A percentile compares a stretch with the other conserved stretches of the same genome.
Conservation (phyloP, 2,888 invertebrate genomes). For the Saturnia japonica region DNA sequence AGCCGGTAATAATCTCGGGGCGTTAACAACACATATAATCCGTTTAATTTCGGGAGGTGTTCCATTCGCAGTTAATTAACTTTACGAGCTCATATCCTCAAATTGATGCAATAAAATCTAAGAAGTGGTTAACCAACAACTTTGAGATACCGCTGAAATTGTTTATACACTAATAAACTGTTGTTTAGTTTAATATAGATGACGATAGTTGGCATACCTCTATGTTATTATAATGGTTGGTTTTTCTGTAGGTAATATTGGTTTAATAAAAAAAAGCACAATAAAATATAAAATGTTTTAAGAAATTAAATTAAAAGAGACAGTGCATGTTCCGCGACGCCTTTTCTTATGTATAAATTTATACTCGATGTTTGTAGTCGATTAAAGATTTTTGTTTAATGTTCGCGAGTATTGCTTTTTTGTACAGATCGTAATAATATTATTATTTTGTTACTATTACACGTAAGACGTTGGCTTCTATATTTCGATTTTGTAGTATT, state of each 20-base stretch:
- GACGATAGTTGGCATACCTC: too few relatives aligned
- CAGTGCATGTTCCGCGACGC: too few relatives aligned
- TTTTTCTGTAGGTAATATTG: too few relatives aligned
- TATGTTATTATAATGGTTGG: too few relatives aligned
- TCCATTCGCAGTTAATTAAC: conserved; percentile 57
- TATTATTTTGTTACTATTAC: background rate
- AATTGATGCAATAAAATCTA: conserved; percentile 56
- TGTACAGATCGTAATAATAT: too few relatives aligned
- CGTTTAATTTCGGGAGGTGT: conserved; percentile 50
- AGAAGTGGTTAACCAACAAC: conserved; percentile 36
- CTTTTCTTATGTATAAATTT: too few relatives aligned
- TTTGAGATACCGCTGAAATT: conserved; percentile 37
- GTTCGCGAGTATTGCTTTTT: too few relatives aligned
- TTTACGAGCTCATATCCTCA: conserved; percentile 52
- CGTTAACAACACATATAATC: conserved; percentile 41
- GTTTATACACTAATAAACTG: conserved; percentile 17
- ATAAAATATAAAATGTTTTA: too few relatives aligned
- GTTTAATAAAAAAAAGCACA: too few relatives aligned
- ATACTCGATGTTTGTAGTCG: too few relatives aligned
- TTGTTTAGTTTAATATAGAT: background rate
- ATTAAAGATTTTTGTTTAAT: too few relatives aligned
- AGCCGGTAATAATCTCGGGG: conserved; percentile 38
- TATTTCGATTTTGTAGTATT: background rate
- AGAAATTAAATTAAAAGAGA: too few relatives aligned
- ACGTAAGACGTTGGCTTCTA: background rate